A percentile compares a stretch with the other conserved stretches of the same genome.
These are phyloP conservation scores for Kryptolebias marmoratus DNA, from an alignment of 2,113 vertebrate genomes.

Conservation along the genomic window DNA sequence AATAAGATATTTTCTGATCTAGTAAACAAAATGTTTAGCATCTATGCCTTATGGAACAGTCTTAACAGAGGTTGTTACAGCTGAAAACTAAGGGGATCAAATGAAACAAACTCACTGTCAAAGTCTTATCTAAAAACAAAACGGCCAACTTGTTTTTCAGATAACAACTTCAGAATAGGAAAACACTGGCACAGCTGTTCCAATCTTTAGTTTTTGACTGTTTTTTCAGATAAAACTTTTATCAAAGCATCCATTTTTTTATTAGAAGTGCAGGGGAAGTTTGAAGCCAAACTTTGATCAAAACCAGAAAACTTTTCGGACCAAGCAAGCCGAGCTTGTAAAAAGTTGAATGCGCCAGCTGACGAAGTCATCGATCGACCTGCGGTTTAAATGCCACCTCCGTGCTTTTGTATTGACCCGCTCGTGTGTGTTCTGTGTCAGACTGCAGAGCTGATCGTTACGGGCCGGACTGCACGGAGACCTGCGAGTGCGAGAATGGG, in stretches of 20 bases:
- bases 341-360: not conserved
- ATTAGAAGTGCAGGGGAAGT: no score
- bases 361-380: not conserved
- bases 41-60: not conserved
- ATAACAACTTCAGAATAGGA: no score
- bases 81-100: not conserved
- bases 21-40: not conserved
- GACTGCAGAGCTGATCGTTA: slow-evolving; percentile 82
- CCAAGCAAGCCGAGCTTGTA: not conserved
- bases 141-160: no score
- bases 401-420: not conserved
- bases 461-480: slow-evolving; percentile 85
- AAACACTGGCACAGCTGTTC: no score
- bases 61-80: not conserved
- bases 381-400: not conserved
- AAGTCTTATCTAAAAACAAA: no score
- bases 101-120: not conserved
- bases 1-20: not conserved
- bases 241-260: no score
- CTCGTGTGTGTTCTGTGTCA: slow-evolving; percentile 57
- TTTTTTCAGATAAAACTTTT: no score
- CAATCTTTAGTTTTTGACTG: no score
- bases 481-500: slow-evolving; percentile 83
- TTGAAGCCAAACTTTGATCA: no score
- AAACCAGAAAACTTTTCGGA: not conserved